Base-by-base conservation (phyloP, 1,140 invertebrate species). In the Anthonomus grandis region DNA sequence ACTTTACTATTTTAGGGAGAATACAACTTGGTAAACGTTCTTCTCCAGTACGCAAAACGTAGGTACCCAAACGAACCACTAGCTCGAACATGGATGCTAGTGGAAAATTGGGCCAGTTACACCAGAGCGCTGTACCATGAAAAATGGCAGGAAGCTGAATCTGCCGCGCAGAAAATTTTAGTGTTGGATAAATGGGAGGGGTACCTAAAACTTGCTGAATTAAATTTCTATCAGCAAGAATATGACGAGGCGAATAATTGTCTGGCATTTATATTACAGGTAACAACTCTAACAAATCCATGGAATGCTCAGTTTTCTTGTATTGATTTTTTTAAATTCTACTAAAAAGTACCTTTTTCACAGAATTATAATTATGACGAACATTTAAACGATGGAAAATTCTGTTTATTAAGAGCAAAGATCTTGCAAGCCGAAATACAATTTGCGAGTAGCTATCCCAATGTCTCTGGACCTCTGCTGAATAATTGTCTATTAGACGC, bases 101-200 rank as follows among this genome's bases (percentile, higher is more conserved):
- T 79, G 58, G 84, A 89, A 67, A 81, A 83, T 65, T 65, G 85
- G 37, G 75, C 86, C 58, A 69, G 77, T 64, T 84, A 83, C 67
- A 76, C 79, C 22, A 69, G 79, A 70, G 67, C 81, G 36, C 62
- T 90, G 41, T 78, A 84, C 64, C 77, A 81, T 70, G 84, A 87
- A 48, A 83, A 86, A 60, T 91, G 87, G 85, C 81, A 81, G 21
- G 84, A 87, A 53, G 89, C 90, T 0, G 83, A 89, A 57, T 78
- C 83, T 42, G 83, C 85, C 44, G 87, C 90, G 39, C 75, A 76
- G 42, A 86, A 87, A 71, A 78, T 94, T 19, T 80, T 85, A 42
- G 81, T 87, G 8, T 75, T 90, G 4, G 83, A 90, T 72, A 71
- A 81, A 46, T 79, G 83, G 64, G 87, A 90, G 62, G 84, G 85